phyloP scores from a whole-genome alignment of 1,140 invertebrate species.

The Gyrodactylus bullatarudis region DNA sequence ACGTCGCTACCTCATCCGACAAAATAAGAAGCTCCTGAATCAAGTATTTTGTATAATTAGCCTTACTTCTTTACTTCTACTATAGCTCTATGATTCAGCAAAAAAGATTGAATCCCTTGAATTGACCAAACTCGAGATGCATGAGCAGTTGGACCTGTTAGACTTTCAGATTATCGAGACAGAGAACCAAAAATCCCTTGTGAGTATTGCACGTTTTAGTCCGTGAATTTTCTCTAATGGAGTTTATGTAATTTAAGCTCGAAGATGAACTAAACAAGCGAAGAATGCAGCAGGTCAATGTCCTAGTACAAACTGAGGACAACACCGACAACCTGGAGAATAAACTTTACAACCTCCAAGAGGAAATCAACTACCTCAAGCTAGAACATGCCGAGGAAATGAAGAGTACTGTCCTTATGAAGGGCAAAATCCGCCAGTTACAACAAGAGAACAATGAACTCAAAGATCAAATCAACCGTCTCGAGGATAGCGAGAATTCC shows the following conservation, averaged over 20 bases:
- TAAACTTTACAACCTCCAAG: no score
- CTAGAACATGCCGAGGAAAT: not conserved
- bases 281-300: no score
- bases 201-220: no score
- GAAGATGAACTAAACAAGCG: no score
- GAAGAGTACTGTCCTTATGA: not conserved
- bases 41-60: not conserved
- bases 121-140: not conserved
- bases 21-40: constrained; percentile 6
- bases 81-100: constrained; percentile 1
- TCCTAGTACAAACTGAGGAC: no score
- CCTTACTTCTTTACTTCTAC: not conserved
- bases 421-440: not conserved
- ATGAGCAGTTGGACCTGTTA: not conserved
- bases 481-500: not conserved
- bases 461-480: not conserved
- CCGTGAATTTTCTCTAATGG: no score
- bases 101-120: constrained; percentile 1
- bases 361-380: not conserved
- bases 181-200: not conserved
- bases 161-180: constrained; percentile 4
- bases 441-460: not conserved
- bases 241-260: no score
- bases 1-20: not conserved
- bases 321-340: no score